phyloP scores from a whole-genome alignment of 2,113 vertebrate species.

The Mustelus asterias region DNA sequence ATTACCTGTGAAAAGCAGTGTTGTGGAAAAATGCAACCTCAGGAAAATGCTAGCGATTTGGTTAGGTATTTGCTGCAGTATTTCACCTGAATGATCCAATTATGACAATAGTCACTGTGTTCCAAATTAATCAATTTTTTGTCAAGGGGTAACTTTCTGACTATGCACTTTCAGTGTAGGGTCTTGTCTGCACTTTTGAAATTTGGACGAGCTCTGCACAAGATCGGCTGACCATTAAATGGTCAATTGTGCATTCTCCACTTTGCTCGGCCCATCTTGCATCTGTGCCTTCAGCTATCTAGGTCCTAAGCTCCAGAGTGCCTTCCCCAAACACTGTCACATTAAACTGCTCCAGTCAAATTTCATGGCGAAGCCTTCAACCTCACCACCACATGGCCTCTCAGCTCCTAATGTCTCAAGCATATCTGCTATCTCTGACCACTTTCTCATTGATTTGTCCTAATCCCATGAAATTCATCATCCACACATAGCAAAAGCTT shows the following conservation, averaged over 20 bases:
- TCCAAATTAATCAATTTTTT: background rate
- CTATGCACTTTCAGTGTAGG: background rate
- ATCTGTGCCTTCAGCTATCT: background rate
- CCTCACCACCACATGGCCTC: background rate
- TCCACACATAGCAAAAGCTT: background rate
- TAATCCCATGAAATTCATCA: background rate
- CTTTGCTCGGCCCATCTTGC: background rate
- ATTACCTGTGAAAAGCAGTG: background rate
- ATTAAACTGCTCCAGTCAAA: background rate
- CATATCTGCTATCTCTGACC: background rate
- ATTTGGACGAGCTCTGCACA: background rate
- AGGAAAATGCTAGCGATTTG: background rate
- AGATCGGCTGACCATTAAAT: background rate
- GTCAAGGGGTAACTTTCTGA: background rate
- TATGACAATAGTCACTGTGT: background rate
- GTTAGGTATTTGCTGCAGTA: background rate
- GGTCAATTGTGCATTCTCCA: background rate
- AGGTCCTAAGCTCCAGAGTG: background rate
- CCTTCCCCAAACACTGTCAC: background rate
- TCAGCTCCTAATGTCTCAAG: background rate
- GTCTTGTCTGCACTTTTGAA: background rate
- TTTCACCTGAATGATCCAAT: background rate
- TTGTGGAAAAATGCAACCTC: background rate
- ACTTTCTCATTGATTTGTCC: background rate
- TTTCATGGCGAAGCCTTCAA: background rate